Base-by-base conservation (phyloP, 2,888 invertebrate species). In the Yponomeuta cagnagella region DNA sequence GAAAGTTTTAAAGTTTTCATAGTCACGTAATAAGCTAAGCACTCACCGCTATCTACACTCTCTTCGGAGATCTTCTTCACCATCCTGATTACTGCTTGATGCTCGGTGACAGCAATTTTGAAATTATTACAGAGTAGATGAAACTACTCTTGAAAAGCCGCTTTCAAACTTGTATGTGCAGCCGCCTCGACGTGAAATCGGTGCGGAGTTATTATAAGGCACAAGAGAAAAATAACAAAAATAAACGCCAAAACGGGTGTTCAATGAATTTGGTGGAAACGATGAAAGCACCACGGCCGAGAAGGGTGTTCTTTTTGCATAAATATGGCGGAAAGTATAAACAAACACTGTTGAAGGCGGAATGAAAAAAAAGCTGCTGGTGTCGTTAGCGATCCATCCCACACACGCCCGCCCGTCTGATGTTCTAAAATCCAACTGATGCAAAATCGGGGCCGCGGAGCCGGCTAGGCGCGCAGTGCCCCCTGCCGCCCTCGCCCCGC, bases 361-460 rank as follows among this genome's bases (percentile, higher is more conserved):
- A 90, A 89, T 93, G 86, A 90, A 93, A 93, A 43, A 93, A 86
- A 88, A 88, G 93, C 92, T 92, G 92, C 90, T 93, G 92, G 87
- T 94, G 91, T 88, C 82, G 78, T 86, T 91, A 92, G 82, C 91
- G 90, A 89, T 90, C 92, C 92, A 92, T 92, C 80, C 90, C 89
- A 88, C 80, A 90, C 91, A 91, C 91, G 90, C 92, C 92, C 91
- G 91, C 88, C 92, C 91, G 84, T 89, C 83, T 82, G 92, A 91
- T 92, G 92, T 92, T 92, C 90, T 90, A 80, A 90, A 92, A 91
- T 92, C 92, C 92, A 92, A 92, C 92, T 92, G 88, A 70, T 72
- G 72, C 68, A 74, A 74, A 75, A 77, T 83, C 76, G 79, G 77
- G 79, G 80, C 82, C 82, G 78, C 82, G 79, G 79, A 77, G 78